A percentile compares a stretch with the other conserved stretches of the same genome.
Conservation (phyloP, 2,113 vertebrate genomes). For the Verasper variegatus region DNA sequence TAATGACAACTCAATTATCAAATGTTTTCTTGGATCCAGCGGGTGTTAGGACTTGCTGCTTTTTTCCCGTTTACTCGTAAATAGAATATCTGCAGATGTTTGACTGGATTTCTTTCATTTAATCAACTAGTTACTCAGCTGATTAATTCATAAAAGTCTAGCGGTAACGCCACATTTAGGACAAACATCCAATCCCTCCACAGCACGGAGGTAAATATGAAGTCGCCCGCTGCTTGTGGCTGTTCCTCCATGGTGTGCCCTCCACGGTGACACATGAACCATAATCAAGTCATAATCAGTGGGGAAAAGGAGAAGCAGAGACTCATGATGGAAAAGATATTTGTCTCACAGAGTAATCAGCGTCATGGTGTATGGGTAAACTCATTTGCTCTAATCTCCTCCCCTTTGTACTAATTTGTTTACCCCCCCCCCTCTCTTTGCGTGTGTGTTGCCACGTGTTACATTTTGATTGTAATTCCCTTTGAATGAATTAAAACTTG, state of each 20-base stretch:
- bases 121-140: no score
- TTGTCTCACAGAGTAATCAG: conserved; percentile 68
- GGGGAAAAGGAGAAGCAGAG: not conserved
- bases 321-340: conserved; percentile 50
- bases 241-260: not conserved
- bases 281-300: conserved; percentile 37
- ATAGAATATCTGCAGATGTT: no score
- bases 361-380: conserved; percentile 60
- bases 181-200: not conserved
- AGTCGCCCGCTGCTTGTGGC: not conserved
- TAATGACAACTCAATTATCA: no score
- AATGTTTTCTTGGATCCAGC: no score
- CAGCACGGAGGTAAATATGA: not conserved
- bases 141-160: no score
- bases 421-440: conserved; percentile 18
- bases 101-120: no score
- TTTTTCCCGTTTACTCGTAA: no score
- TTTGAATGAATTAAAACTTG: conserved; percentile 65
- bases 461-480: conserved; percentile 49
- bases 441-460: conserved; percentile 27
- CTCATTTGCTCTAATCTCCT: conserved; percentile 68
- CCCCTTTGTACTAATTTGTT: conserved; percentile 67
- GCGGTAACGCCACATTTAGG: not conserved
- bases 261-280: conserved; percentile 17
- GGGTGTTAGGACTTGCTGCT: no score